Conservation (phyloP, 2,888 invertebrate genomes). For the Willowsia nigromaculata region DNA sequence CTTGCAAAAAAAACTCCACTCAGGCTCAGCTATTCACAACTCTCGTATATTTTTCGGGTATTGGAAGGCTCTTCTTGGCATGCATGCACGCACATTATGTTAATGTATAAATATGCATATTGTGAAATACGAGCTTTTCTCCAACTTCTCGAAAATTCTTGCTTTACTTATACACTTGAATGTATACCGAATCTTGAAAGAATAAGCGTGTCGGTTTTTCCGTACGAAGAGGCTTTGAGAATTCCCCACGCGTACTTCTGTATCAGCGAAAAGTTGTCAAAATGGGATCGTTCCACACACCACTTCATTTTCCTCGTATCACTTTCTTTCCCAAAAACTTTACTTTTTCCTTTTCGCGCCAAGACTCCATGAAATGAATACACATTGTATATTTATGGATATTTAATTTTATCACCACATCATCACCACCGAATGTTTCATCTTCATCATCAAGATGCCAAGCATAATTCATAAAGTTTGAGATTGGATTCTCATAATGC, state of each 20-base stretch:
- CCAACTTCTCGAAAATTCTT: neutral
- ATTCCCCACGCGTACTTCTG: slow-evolving; percentile 16
- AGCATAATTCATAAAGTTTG: no score
- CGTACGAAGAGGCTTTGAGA: neutral
- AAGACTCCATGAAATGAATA: slow-evolving; percentile 3
- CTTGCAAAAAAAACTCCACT: neutral
- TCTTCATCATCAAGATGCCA: neutral
- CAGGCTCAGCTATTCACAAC: neutral
- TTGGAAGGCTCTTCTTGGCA: neutral
- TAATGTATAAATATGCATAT: slow-evolving; percentile 17
- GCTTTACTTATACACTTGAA: neutral
- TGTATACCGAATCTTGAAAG: no score
- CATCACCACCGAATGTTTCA: neutral
- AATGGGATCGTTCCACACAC: neutral
- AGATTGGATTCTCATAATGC: no score
- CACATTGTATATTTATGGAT: neutral
- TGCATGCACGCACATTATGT: neutral
- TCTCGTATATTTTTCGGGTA: neutral
- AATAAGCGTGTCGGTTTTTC: neutral
- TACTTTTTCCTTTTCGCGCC: neutral
- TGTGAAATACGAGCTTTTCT: neutral
- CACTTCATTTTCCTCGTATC: neutral
- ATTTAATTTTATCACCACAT: slow-evolving; percentile 9
- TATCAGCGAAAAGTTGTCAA: slow-evolving; percentile 25
- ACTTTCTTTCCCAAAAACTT: neutral